Evolutionary conservation across 2,113 vertebrate species (phyloP), one percentile per base, ranked within the genome.

Genomic region (Xiphophorus maculatus): DNA sequence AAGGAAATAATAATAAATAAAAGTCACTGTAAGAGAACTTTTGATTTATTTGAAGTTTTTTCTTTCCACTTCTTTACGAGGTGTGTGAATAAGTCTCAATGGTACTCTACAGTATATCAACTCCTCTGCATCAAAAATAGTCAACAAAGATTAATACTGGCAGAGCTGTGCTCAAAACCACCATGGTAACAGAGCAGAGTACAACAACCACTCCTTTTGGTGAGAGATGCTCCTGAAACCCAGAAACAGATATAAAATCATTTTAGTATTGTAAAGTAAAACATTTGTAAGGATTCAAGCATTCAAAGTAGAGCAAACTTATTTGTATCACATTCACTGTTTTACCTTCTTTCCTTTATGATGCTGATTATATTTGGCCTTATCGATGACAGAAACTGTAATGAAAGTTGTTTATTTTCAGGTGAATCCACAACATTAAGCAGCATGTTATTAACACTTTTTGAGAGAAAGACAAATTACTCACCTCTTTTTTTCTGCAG

Each of bases 401-500:
- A 48, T 48, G 44, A 19, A 48, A 48, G 17, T 19, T 48, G 44
- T 19, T 1, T 19, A 48, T 48, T 48, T 17, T 48, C 17, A 48
- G 19, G 5, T 48, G 44, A 5, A 48, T 48, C 44, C 17, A 42
- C 40, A 42, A 42, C 44, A 48, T 19, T 5, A 1, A 6, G 14
- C 44, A 48, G 5, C 1, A 48, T 19, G 17, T 19, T 48, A 48
- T 48, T 48, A 17, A 48, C 4, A 19, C 17, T 19, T 19, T 19
- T 48, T 19, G 17, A 48, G 44, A 19, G 14, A 19, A 19, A 48
- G 44, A 35, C 13, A 68, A 19, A 6, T 28, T 9, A 54, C 32
- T 82, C 25, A 87, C 89, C 75, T 81, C 0, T 28, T 72, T 17
- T 66, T 12, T 4, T 28, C 9, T n/a, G 3, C 35, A 65, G 48